Evolutionary conservation across 2,888 invertebrate genomes (phyloP), one percentile per base, ranked within the genome.

Genomic region (Pyrocoelia pectoralis): DNA sequence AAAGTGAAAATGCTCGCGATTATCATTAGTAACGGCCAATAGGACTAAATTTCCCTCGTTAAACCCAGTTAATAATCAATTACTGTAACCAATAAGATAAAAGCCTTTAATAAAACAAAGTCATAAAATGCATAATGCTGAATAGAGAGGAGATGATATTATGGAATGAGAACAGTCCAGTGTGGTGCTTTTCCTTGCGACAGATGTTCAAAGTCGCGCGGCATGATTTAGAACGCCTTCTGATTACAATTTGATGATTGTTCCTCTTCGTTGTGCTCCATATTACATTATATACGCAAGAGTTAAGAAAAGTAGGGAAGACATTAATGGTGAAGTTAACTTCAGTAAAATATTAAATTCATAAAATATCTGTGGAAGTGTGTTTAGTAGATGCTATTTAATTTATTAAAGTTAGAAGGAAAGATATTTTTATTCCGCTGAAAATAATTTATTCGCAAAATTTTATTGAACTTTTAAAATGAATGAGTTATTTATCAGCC

Each of bases 211-310:
- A 62, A 75, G 76, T 76, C 74, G 76, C 74, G 74, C 73, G 70
- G 71, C 69, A 75, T 81, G 81, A 81, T 81, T 81, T 81, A 81
- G 76, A 77, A 76, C 77, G 69, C 72, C 72, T 77, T 77, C 79
- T 81, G 81, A 81, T 81, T 81, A 80, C 81, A 79, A 80, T 81
- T 81, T 81, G 80, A 81, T 81, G 80, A 81, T 81, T 81, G 80
- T 80, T 80, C 78, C 76, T 74, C 70, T 76, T 73, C 70, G 60
- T 73, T 68, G 70, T 74, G 74, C 74, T 75, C 76, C 76, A 74
- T 76, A 68, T 73, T 74, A 71, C 72, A 74, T 77, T 77, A 76
- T 75, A 74, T 74, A 75, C 71, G 75, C 74, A 71, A 67, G 73
- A 74, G 73, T 76, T 76, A 76, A 78, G 78, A 77, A 78, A 78